These are phyloP conservation scores for Himalopsyche tibetana DNA, from an alignment of 2,888 invertebrate species.

Conservation along the genomic window DNA sequence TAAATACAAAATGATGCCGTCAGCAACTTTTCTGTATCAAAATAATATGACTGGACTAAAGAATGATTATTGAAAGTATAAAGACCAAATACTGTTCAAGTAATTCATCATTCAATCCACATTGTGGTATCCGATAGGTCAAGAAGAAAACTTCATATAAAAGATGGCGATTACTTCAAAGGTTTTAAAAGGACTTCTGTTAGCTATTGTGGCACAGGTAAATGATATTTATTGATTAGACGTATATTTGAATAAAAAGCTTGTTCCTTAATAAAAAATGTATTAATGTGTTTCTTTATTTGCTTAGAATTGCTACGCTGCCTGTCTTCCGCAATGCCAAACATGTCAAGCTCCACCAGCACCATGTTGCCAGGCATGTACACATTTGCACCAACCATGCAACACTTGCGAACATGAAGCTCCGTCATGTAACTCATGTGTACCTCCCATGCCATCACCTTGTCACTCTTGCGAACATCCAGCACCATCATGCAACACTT, in stretches of 20 bases:
- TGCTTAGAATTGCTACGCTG: not conserved
- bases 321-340: not conserved
- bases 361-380: not conserved
- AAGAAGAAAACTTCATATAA: not conserved
- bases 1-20: not conserved
- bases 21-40: not conserved
- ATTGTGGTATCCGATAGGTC: not conserved
- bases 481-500: not conserved
- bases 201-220: conserved; percentile 4
- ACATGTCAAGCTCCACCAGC: not conserved
- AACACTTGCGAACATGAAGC: not conserved
- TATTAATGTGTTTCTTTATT: too few relatives aligned
- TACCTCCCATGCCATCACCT: too few relatives aligned
- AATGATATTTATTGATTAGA: not conserved
- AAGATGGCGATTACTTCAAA: not conserved
- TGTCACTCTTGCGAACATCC: too few relatives aligned
- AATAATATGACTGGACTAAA: not conserved
- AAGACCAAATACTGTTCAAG: not conserved
- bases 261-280: too few relatives aligned
- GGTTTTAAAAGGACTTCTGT: not conserved
- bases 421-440: not conserved
- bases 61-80: not conserved
- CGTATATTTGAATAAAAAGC: too few relatives aligned
- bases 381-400: not conserved
- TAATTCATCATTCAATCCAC: not conserved